Evolutionary conservation across 2,797 vertebrate species (phyloP), one percentile per base, ranked within the genome.

Genomic region (Pachyuromys duprasi): DNA sequence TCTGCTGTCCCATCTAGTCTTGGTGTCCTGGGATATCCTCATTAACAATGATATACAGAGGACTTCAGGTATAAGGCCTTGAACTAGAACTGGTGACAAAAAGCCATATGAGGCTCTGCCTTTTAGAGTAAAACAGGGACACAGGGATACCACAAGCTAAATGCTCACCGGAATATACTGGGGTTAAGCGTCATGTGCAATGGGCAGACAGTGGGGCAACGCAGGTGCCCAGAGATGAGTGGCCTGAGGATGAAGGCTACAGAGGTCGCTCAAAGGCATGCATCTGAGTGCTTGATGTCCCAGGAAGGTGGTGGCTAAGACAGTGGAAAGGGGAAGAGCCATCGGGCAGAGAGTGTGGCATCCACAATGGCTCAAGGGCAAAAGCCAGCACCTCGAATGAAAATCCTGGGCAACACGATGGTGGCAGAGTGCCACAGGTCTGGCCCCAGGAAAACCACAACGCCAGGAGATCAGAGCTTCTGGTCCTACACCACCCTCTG

Each of bases 401-500:
- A 42, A 31, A 17, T 57, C 20, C 13, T 45, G 83, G 49, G 63
- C 39, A 65, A 70, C 53, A 39, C 7, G 1, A 31, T 20, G 36
- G 31, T 83, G 49, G 76, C 57, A 81, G 74, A 57, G 6, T 36
- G 63, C 49, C 45, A 36, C 2, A 0, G 72, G 8, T 4, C 87
- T 72, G 74, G 53, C 26, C 28, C 33, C 55, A 65, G 36, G 57
- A 74, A 72, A 69, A 49, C 22, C 6, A 18, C 7, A 4, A 28
- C 1, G 4, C 83, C 24, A 36, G 45, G 83, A 36, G 33, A 22
- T 55, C 31, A 8, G 8, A 80, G 22, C 49, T 74, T 72, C n/a
- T 3, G 8, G 5, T 2, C 5, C 20, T 5, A 2, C 7, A 18
- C n/a, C 33, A 17, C 45, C 24, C 31, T 36, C n/a, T 6, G 39